Base-by-base conservation (phyloP, 2,888 invertebrate genomes). In the Aricia artaxerxes region DNA sequence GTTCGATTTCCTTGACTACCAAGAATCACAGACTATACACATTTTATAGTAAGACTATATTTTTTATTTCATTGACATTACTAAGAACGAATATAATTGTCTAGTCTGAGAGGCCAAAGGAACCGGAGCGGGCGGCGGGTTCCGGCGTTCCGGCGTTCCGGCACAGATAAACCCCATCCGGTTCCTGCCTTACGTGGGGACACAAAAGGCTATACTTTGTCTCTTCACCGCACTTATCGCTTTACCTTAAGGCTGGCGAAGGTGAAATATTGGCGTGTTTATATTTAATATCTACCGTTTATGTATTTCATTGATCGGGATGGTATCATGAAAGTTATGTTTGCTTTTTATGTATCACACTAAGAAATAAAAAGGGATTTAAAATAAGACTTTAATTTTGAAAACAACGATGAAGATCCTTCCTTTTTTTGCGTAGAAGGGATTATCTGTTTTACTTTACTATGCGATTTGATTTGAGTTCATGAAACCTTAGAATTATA, bases 121-220 rank as follows among this genome's bases (percentile, higher is more conserved):
- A 92, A 91, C 86, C 88, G 88, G 87, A 86, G 90, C 87, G 88
- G 85, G 89, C 89, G 90, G 89, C 91, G 92, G 92, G 92, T 92
- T 92, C 92, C 92, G 90, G 91, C 87, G 89, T 92, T 94, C 93
- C 93, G 92, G 92, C 69, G 69, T 61, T 61, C 61, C 61, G 87
- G 90, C 87, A 86, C 90, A 93, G 94, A 94, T 93, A 94, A 92
- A 94, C 93, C 91, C 91, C 92, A 93, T 94, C 94, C 94, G 81
- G 82, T 94, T 94, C 94, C 94, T 90, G 92, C 91, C 90, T 90
- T 89, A 90, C 92, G 89, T 90, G 88, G 92, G 89, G 90, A 90
- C 90, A 91, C 91, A 92, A 91, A 90, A 89, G 73, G 61, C 78
- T 76, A 57, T 76, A 76, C 76, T 76, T 76, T 76, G 76, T 76